These are phyloP conservation scores for Colius striatus DNA, from an alignment of 2,113 vertebrate species.

Conservation along the genomic window DNA sequence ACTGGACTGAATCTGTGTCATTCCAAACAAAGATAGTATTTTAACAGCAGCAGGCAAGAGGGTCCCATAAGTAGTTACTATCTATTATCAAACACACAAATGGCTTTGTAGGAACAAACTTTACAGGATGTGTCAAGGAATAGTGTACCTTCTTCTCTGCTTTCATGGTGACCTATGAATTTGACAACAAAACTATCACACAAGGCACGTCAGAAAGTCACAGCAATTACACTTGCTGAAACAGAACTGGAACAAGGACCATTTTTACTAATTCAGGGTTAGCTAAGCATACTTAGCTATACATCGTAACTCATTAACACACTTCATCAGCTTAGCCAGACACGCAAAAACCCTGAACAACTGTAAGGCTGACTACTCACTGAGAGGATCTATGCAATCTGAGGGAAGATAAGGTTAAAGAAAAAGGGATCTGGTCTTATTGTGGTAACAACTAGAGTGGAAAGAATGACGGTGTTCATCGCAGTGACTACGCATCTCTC, in stretches of 20 bases:
- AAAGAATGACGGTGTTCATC: not conserved
- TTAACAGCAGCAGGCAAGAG: conserved; percentile 14
- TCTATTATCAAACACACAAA: not conserved
- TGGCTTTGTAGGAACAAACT: conserved; percentile 15
- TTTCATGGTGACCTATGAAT: not conserved
- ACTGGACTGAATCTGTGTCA: not conserved
- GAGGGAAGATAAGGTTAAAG: not conserved
- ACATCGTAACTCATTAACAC: not conserved
- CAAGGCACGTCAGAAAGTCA: not conserved
- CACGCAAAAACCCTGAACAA: not conserved
- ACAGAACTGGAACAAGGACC: not conserved
- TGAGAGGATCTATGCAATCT: not conserved
- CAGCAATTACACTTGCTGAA: not conserved
- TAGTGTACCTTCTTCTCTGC: conserved; percentile 4
- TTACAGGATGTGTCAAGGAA: conserved; percentile 24
- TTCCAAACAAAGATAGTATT: not conserved
- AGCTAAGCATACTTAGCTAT: not conserved
- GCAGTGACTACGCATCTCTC: not conserved
- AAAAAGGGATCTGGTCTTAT: not conserved
- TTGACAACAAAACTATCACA: not conserved
- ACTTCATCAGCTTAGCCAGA: not conserved
- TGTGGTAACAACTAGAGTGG: not conserved
- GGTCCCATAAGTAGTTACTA: not conserved
- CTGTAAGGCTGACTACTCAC: not conserved
- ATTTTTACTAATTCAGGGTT: not conserved